Evolutionary conservation across 2,797 vertebrate genomes (phyloP).

Genomic region (Uromys caudimaculatus): DNA sequence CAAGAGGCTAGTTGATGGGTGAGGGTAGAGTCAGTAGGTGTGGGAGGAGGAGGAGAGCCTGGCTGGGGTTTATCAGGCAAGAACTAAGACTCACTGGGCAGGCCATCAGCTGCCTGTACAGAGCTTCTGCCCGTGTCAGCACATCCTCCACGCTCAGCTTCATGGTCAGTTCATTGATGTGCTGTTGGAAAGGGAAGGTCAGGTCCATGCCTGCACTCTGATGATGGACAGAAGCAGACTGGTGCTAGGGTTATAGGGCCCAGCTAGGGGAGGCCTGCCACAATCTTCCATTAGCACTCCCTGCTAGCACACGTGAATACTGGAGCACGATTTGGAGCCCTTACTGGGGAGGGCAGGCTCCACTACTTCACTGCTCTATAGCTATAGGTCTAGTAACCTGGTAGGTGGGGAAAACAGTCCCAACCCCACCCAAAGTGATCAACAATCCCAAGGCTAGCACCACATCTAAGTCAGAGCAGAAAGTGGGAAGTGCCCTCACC

Average conservation of each 20-base stretch:
- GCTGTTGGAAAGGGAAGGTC: constrained; percentile 85
- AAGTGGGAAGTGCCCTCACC: constrained; percentile 80
- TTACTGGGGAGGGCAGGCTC: too few relatives aligned
- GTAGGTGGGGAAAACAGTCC: neutral
- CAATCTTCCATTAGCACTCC: neutral
- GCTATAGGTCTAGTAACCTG: neutral
- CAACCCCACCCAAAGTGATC: neutral
- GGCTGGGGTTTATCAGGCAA: neutral
- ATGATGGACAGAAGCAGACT: neutral
- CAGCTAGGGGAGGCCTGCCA: neutral
- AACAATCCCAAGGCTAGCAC: neutral
- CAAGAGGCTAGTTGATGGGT: neutral
- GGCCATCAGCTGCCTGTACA: constrained; percentile 88
- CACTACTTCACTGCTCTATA: neutral
- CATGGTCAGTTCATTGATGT: constrained; percentile 96
- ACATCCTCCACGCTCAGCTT: constrained; percentile 92
- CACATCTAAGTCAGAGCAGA: neutral
- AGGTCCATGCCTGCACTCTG: neutral
- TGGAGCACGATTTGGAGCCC: neutral
- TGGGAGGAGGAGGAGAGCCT: fast-evolving
- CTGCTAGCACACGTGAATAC: neutral
- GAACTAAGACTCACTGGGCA: constrained; percentile 78
- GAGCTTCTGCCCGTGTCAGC: constrained; percentile 90
- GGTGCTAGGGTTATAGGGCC: neutral
- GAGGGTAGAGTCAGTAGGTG: neutral